phyloP scores from a whole-genome alignment of 2,797 vertebrate species.

The Anas georgica region DNA sequence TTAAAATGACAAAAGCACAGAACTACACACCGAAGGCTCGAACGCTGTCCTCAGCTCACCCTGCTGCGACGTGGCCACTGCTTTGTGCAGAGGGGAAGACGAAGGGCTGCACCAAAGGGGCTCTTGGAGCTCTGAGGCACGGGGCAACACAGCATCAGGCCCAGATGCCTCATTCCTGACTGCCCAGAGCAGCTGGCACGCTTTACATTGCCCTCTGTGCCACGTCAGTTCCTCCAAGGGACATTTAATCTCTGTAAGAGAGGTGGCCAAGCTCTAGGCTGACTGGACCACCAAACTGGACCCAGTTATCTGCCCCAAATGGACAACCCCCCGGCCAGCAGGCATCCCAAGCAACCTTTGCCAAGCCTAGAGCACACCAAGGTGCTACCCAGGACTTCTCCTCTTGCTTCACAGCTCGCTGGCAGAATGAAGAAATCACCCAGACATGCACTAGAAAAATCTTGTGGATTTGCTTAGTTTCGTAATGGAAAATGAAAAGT shows the following conservation, averaged over 20 bases:
- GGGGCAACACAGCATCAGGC: neutral
- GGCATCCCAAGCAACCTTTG: neutral
- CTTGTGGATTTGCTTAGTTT: constrained; percentile 24
- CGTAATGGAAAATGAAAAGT: constrained; percentile 35
- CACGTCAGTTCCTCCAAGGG: neutral
- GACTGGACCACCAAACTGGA: neutral
- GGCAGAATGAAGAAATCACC: constrained; percentile 32
- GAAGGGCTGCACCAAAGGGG: neutral
- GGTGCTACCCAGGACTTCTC: neutral
- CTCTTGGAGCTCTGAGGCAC: neutral
- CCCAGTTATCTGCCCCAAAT: neutral
- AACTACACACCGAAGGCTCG: neutral
- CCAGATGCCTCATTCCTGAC: accelerated
- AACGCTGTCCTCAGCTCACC: neutral
- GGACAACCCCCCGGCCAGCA: neutral
- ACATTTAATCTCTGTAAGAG: neutral
- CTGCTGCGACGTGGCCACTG: neutral
- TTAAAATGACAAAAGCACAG: constrained; percentile 2
- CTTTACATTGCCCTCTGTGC: neutral
- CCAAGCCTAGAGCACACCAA: neutral
- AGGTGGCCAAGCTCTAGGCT: neutral
- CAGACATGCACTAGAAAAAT: neutral
- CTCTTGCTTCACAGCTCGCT: neutral
- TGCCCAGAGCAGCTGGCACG: accelerated
- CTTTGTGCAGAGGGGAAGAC: neutral